Evolutionary conservation across 2,888 invertebrate species (phyloP), one percentile per base, ranked within the genome.

Genomic region (Geotrupes spiniger): DNA sequence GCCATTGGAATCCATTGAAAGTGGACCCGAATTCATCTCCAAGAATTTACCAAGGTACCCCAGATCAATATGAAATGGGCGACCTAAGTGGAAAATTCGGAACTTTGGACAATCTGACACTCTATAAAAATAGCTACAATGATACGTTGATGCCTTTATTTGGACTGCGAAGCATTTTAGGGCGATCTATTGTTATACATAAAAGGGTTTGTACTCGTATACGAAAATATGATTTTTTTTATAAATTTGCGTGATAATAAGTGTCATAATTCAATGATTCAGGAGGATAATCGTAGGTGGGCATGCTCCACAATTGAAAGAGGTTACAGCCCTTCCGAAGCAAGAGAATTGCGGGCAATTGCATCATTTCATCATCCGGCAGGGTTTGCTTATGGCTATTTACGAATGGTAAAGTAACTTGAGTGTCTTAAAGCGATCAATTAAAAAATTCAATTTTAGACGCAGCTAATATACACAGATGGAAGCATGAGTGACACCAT

Each of bases 361-460:
- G 94, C 92, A 1, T 92, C 91, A 0, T 96, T 96, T 72, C 92
- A 94, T 74, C 89, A 93, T 77, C 91, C 92, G 0, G 77, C 80
- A 10, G 91, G 93, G 0, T 90, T 84, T 71, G 89, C 92, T 1
- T 84, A 80, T 71, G 95, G 96, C 2, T 92, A 89, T 68, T 77
- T 96, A 42, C 80, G 88, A 70, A 83, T 95, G 86, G 85, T 86
- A 72, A 68, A 41, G 11, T 42, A 36, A 27, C 9, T 26, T 31
- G n/a, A 28, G 3, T 21, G 6, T 21, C 6, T 21, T n/a, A n/a
- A n/a, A n/a, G n/a, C n/a, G n/a, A n/a, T n/a, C n/a, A 21, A 21
- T 4, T 21, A 21, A 21, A 21, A 21, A 21, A 4, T 3, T 21
- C 46, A 50, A 53, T 75, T 76, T 44, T 64, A 85, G 85, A 87